Evolutionary conservation across 2,888 invertebrate genomes (phyloP).

Genomic region (Xanthorhoe designata): DNA sequence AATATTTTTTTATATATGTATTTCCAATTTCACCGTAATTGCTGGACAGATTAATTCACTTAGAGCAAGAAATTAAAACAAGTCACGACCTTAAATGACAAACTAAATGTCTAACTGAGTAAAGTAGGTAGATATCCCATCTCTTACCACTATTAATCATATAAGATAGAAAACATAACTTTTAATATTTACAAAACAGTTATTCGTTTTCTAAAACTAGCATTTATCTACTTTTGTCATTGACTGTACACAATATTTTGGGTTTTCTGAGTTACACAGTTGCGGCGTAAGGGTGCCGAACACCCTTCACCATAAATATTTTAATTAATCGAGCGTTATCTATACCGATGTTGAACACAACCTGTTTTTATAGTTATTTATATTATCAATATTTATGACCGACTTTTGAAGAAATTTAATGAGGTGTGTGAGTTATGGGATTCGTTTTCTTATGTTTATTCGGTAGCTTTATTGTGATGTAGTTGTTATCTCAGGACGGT

Average conservation of each 20-base stretch:
- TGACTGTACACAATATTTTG: constrained; percentile 41
- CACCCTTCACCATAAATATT: constrained; percentile 38
- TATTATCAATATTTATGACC: constrained; percentile 21
- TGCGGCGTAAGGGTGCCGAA: constrained; percentile 29
- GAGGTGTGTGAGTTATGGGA: constrained; percentile 17
- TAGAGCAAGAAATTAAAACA: too few relatives aligned
- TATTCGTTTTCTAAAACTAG: not conserved
- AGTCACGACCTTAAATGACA: too few relatives aligned
- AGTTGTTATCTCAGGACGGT: constrained; percentile 20
- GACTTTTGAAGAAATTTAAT: constrained; percentile 24
- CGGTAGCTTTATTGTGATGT: constrained; percentile 17
- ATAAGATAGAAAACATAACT: too few relatives aligned
- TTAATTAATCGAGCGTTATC: constrained; percentile 41
- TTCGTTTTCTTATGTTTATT: constrained; percentile 9
- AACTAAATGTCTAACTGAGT: too few relatives aligned
- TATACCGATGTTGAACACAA: constrained; percentile 37
- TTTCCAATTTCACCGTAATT: too few relatives aligned
- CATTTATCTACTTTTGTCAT: not conserved
- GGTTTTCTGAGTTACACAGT: constrained; percentile 32
- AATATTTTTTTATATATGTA: too few relatives aligned
- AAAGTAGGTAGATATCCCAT: too few relatives aligned
- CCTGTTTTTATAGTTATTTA: constrained; percentile 26
- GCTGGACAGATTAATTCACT: too few relatives aligned
- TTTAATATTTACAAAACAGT: too few relatives aligned
- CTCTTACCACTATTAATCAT: too few relatives aligned